These are phyloP conservation scores for Eumerus sabulonum DNA, from an alignment of 2,888 invertebrate species.

Conservation along the genomic window DNA sequence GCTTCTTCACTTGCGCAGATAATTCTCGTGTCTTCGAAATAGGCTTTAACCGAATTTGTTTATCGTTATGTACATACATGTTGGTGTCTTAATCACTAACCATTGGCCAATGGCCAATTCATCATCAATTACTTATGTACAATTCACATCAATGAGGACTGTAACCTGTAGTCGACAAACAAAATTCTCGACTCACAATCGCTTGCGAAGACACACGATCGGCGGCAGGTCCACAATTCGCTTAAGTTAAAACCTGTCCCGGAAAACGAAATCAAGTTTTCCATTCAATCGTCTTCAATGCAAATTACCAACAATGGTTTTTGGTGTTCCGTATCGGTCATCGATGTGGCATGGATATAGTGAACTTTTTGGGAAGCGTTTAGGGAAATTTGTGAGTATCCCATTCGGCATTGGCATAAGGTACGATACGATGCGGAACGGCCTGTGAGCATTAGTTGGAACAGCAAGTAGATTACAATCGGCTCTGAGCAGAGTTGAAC, in stretches of 20 bases:
- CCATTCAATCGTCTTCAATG: conserved; percentile 1
- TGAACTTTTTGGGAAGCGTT: conserved; percentile 29
- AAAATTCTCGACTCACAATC: conserved; percentile 14
- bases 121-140: no score
- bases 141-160: no score
- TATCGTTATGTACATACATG: no score
- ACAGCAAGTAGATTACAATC: conserved; percentile 41
- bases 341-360: conserved; percentile 18
- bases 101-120: no score
- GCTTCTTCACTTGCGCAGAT: no score
- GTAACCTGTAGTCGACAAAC: no score
- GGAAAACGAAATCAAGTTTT: conserved; percentile 34
- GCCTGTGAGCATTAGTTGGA: conserved; percentile 35
- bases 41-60: no score
- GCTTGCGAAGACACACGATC: not conserved
- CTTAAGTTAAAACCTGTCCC: conserved; percentile 42
- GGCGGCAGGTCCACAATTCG: conserved; percentile 39
- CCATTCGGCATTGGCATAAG: conserved; percentile 41
- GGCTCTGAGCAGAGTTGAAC: conserved; percentile 4
- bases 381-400: conserved; percentile 30
- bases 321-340: conserved; percentile 37
- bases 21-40: no score
- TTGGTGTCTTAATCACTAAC: no score
- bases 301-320: conserved; percentile 24
- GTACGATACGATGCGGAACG: conserved; percentile 20